Evolutionary conservation across 2,888 invertebrate genomes (phyloP).

Genomic region (Nemurella pictetii): DNA sequence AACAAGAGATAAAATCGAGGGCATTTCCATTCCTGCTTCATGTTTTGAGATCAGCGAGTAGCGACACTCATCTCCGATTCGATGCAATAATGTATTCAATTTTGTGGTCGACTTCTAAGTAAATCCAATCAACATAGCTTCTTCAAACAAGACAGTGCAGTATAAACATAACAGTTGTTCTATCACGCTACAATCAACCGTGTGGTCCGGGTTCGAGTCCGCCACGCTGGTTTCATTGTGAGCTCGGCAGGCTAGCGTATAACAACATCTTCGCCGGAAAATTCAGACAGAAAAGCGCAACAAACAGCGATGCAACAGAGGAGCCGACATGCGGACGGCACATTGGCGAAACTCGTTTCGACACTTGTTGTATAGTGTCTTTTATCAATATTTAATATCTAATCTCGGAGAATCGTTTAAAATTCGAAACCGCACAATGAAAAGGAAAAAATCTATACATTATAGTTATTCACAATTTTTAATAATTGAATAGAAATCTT

Average conservation of each 20-base stretch:
- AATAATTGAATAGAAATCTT: not conserved
- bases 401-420: not conserved
- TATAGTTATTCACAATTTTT: not conserved
- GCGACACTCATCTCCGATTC: not conserved
- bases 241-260: not conserved
- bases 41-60: not conserved
- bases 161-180: not conserved
- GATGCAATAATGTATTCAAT: slow-evolving; percentile 17
- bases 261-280: not conserved
- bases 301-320: no score
- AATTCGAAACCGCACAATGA: not conserved
- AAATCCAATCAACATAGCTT: slow-evolving; percentile 21
- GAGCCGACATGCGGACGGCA: no score
- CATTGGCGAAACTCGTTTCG: not conserved
- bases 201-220: slow-evolving; percentile 16
- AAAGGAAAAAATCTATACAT: not conserved
- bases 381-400: not conserved
- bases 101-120: slow-evolving; percentile 22
- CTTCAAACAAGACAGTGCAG: slow-evolving; percentile 13
- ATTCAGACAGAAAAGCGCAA: not conserved
- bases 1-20: no score
- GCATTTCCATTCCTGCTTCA: not conserved
- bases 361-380: not conserved
- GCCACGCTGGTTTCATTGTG: not conserved
- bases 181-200: not conserved